phyloP scores from a whole-genome alignment of 2,113 vertebrate genomes.

The Gasterosteus nipponicus region DNA sequence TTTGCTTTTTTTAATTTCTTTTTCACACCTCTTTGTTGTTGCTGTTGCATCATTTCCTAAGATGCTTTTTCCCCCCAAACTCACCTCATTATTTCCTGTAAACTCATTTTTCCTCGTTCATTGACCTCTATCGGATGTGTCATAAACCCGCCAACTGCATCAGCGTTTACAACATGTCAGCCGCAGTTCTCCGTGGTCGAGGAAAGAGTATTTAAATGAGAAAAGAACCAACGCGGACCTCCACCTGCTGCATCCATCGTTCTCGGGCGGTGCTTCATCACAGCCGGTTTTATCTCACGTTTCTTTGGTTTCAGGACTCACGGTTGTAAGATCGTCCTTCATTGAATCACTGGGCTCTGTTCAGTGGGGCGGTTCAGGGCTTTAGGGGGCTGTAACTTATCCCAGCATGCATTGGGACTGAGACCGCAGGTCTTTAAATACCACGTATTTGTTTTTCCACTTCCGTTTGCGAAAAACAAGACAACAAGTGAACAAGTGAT shows the following conservation, averaged over 20 bases:
- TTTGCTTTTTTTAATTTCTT: not conserved
- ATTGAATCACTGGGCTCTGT: too few species aligned
- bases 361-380: too few species aligned
- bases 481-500: not conserved
- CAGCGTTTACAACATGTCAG: not conserved
- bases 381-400: not conserved
- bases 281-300: too few species aligned
- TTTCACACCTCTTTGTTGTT: not conserved
- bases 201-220: not conserved
- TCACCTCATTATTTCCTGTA: not conserved
- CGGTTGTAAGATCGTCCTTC: too few species aligned
- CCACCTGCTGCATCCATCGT: not conserved
- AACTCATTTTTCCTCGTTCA: constrained; percentile 11
- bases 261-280: not conserved
- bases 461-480: not conserved
- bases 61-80: accelerated
- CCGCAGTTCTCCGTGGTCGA: not conserved
- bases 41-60: not conserved
- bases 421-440: too few species aligned
- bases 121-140: constrained; percentile 1
- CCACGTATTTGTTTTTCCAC: too few species aligned
- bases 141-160: not conserved
- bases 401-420: not conserved
- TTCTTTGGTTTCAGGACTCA: too few species aligned
- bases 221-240: not conserved